Evolutionary conservation across 2,797 vertebrate species (phyloP), one percentile per base, ranked within the genome.

Genomic region (Natrix natrix): DNA sequence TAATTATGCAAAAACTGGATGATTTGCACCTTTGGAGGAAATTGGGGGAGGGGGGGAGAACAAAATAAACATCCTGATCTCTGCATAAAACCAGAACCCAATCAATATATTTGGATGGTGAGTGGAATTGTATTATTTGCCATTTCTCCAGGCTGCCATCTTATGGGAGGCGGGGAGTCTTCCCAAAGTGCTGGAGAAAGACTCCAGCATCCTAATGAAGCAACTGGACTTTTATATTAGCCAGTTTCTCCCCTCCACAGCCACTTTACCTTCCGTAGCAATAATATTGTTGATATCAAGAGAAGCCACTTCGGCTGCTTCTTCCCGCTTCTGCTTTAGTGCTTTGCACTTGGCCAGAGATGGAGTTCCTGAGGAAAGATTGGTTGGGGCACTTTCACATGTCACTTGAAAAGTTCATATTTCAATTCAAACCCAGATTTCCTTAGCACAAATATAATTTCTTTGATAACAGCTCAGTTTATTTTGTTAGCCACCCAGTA

Each of bases 221-320:
- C 22, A 74, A 48, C 54, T 5, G 17, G 4, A 43, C 22, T 43
- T 37, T 43, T 78, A 11, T 17, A 32, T 28, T 17, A 28, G 86
- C 78, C 20, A 89, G 13, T 22, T 87, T 48, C 10, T 24, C 57
- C 86, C 69, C 48, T 22, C 48, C 12, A 17, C 0, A 13, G 6
- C 89, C 5, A 16, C 8, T 2, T 92, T 97, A 99, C 99, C 98
- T 95, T 98, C 94, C 92, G 97, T 96, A n/a, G 95, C 91, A 87
- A 99, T 98, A 92, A 99, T 99, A 96, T 99, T 99, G 91, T 94
- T 96, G 83, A 98, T 87, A 63, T 99, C 98, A 93, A 99, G 97
- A 4, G 97, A 98, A 32, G 98, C 98, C 56, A 99, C 83, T 95
- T 99, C 98, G 0, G 98, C 97, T 4, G 97, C 98, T 91, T 98